Evolutionary conservation across 1,140 invertebrate species (phyloP).

Genomic region (Calliphora vicina): DNA sequence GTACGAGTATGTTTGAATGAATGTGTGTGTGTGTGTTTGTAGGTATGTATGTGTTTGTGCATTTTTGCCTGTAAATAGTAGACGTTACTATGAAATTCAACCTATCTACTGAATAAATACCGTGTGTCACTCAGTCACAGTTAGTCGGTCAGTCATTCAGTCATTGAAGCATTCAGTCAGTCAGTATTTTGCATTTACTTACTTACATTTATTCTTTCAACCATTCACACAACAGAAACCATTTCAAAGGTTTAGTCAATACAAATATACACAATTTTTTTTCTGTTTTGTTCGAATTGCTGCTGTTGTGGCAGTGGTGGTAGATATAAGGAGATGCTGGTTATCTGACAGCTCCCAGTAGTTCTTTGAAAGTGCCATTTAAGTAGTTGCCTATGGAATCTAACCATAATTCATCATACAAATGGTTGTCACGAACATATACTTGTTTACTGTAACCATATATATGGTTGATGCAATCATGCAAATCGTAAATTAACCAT

Average conservation of each 20-base stretch:
- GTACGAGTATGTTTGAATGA: not conserved
- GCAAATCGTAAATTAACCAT: no score
- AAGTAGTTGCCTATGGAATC: no score
- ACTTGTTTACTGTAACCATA: no score
- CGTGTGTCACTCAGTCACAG: not conserved
- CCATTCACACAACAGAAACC: not conserved
- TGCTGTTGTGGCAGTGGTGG: not conserved
- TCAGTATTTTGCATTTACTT: not conserved
- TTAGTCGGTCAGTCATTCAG: not conserved
- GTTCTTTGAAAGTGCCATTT: no score
- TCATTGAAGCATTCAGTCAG: not conserved
- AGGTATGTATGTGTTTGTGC: not conserved
- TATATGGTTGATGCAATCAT: no score
- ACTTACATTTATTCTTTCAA: not conserved
- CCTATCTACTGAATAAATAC: not conserved
- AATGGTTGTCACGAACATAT: no score
- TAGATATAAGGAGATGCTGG: not conserved
- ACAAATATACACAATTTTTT: constrained; percentile 27
- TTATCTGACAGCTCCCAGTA: not conserved
- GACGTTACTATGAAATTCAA: not conserved
- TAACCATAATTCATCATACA: no score
- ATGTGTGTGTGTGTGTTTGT: not conserved
- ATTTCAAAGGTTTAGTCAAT: constrained; percentile 12
- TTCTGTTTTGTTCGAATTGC: not conserved
- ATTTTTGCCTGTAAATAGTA: not conserved